These are phyloP conservation scores for Lymantria dispar DNA, from an alignment of 2,888 invertebrate species.

Conservation along the genomic window DNA sequence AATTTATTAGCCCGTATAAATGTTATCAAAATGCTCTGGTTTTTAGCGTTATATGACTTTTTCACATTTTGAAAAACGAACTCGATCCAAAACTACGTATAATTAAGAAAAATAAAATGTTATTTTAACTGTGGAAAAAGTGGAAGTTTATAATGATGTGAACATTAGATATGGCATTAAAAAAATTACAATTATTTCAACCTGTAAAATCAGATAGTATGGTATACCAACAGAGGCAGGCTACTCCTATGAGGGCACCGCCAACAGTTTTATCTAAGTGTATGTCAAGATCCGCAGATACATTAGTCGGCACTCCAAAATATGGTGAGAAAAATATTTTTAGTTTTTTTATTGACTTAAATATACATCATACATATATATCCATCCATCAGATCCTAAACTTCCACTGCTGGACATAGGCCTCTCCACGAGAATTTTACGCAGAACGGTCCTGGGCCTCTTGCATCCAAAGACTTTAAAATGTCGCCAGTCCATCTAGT, in stretches of 20 bases:
- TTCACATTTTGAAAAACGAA: conserved; percentile 15
- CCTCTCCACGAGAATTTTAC: too few species aligned
- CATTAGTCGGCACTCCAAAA: conserved; percentile 56
- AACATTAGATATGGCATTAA: conserved; percentile 60
- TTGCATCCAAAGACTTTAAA: too few species aligned
- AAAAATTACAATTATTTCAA: conserved; percentile 66
- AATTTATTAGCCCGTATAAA: conserved; percentile 28
- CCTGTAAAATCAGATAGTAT: conserved; percentile 55
- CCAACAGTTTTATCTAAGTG: conserved; percentile 61
- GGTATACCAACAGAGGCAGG: conserved; percentile 60
- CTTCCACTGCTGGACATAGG: too few species aligned
- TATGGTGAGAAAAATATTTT: conserved; percentile 40
- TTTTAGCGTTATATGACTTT: conserved; percentile 6
- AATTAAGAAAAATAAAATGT: not conserved
- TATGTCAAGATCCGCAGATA: conserved; percentile 72
- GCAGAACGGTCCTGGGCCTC: too few species aligned
- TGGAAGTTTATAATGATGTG: conserved; percentile 16
- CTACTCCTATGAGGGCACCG: conserved; percentile 67
- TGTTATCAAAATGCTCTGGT: conserved; percentile 19
- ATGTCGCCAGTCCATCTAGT: too few species aligned
- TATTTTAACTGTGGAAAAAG: conserved; percentile 12
- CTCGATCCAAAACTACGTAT: not conserved
- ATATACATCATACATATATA: too few species aligned
- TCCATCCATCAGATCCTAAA: too few species aligned
- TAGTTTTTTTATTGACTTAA: too few species aligned